Evolutionary conservation across 2,888 invertebrate genomes (phyloP).

Genomic region (Coleophora flavipennella): DNA sequence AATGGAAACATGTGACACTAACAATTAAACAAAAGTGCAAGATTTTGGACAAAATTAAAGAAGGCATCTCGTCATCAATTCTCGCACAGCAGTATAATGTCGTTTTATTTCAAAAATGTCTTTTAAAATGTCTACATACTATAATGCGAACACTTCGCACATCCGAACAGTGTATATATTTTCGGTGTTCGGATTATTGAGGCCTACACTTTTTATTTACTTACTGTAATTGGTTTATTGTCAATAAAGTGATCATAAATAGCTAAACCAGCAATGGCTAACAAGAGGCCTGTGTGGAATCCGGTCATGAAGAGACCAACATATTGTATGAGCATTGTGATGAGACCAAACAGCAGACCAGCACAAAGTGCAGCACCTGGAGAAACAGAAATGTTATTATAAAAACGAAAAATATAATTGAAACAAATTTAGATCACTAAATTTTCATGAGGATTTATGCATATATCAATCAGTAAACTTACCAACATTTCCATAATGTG

Average conservation of each 20-base stretch:
- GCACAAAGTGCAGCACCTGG: conserved; percentile 80
- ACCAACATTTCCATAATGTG: conserved; percentile 82
- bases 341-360: conserved; percentile 82
- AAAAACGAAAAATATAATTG: too few species aligned
- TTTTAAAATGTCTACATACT: too few species aligned
- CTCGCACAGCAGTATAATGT: too few species aligned
- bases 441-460: too few species aligned
- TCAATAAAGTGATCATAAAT: conserved; percentile 74
- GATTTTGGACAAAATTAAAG: too few species aligned
- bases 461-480: conserved; percentile 20
- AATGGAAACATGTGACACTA: too few species aligned
- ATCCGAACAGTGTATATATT: too few species aligned
- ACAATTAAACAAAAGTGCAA: too few species aligned
- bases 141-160: too few species aligned
- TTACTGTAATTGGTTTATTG: conserved; percentile 69
- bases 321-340: conserved; percentile 87
- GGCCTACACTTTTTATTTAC: conserved; percentile 19
- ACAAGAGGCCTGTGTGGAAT: conserved; percentile 80
- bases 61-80: too few species aligned
- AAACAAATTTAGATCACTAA: too few species aligned
- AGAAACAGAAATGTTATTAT: not conserved
- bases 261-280: conserved; percentile 73
- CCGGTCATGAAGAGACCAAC: conserved; percentile 87
- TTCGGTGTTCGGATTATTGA: not conserved
- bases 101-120: too few species aligned